A percentile compares a stretch with the other conserved stretches of the same genome.
Conservation (phyloP, 1,140 invertebrate genomes). For the Zaprionus davidi region DNA sequence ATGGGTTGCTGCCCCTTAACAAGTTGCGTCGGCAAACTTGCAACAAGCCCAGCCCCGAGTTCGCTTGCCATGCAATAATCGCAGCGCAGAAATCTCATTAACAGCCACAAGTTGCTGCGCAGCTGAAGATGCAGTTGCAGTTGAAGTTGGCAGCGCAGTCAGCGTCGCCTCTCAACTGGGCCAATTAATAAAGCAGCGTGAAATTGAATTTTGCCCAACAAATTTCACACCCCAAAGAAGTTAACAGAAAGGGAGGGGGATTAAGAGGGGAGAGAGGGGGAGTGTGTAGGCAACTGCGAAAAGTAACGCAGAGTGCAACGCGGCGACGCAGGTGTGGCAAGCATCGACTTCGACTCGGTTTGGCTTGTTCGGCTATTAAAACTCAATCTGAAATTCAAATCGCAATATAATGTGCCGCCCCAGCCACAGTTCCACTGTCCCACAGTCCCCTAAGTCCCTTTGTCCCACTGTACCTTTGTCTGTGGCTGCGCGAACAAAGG, state of each 20-base stretch:
- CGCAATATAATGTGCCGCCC: constrained; percentile 69
- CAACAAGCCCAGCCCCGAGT: constrained; percentile 8
- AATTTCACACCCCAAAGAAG: constrained; percentile 69
- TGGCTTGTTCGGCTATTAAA: constrained; percentile 70
- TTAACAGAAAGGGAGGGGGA: not conserved
- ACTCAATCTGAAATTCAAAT: constrained; percentile 84
- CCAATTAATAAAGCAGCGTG: constrained; percentile 83
- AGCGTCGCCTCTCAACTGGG: constrained; percentile 55
- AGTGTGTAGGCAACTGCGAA: constrained; percentile 52
- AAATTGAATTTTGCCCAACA: constrained; percentile 76
- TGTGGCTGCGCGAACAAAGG: constrained; percentile 50
- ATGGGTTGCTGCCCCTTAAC: constrained; percentile 4
- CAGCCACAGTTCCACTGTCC: constrained; percentile 20
- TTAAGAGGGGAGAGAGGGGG: not conserved
- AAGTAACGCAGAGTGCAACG: constrained; percentile 50
- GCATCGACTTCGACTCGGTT: not conserved
- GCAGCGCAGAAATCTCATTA: constrained; percentile 76
- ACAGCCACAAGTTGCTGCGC: constrained; percentile 39
- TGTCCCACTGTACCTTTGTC: constrained; percentile 16
- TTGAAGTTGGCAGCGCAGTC: constrained; percentile 12
- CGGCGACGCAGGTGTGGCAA: constrained; percentile 76
- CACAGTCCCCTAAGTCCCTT: not conserved
- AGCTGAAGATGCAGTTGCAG: constrained; percentile 13
- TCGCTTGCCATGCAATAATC: constrained; percentile 46
- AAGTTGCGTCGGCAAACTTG: constrained; percentile 29